Conservation (phyloP, 2,888 invertebrate genomes). For the Dyspetes luteomarginatus region DNA sequence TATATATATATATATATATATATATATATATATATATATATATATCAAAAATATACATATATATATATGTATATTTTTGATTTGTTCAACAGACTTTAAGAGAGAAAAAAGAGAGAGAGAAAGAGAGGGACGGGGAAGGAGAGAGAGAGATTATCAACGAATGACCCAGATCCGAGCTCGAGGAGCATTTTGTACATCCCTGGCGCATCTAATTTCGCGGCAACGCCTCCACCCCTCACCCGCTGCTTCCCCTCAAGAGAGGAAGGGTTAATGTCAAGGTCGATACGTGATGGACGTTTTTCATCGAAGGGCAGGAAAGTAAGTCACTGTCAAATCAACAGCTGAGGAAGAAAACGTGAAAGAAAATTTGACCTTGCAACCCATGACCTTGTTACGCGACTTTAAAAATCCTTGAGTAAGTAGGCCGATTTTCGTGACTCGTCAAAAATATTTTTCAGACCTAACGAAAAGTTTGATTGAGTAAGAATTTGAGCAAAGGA, state of each 20-base stretch:
- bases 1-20: background rate
- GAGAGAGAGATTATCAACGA: conserved; percentile 18
- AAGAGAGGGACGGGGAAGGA: background rate
- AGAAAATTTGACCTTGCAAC: background rate
- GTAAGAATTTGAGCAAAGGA: no score
- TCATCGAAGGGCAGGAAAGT: conserved; percentile 23
- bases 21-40: background rate
- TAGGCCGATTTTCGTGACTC: background rate
- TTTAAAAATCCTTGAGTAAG: background rate
- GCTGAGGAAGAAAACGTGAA: conserved; percentile 1
- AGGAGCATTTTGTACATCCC: conserved; percentile 33
- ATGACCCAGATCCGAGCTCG: conserved; percentile 30
- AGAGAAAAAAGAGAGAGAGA: conserved; percentile 21
- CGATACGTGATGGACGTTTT: conserved; percentile 31
- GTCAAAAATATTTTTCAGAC: background rate
- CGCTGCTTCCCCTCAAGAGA: background rate
- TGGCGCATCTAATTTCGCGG: conserved; percentile 54
- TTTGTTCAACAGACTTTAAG: background rate
- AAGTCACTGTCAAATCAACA: conserved; percentile 16
- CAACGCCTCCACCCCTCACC: conserved; percentile 28
- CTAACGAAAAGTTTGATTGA: no score
- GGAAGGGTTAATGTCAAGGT: conserved; percentile 57
- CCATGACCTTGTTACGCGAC: background rate
- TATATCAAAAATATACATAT: background rate
- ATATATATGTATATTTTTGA: background rate